These are phyloP conservation scores for Sylvilagus bachmani DNA, from an alignment of 2,113 vertebrate species.

Conservation along the genomic window DNA sequence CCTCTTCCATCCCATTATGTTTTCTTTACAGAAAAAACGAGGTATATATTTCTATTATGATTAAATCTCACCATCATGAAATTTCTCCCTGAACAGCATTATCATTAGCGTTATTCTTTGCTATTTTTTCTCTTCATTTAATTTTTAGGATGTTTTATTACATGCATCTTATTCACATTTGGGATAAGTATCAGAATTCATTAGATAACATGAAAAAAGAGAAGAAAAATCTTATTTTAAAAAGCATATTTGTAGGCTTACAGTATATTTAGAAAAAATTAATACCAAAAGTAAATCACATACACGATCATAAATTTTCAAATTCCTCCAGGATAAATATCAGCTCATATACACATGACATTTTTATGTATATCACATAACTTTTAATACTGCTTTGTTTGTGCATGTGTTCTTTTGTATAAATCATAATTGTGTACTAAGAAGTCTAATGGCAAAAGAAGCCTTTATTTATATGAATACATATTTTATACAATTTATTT, in stretches of 20 bases:
- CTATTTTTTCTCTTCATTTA: neutral
- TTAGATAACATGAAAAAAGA: neutral
- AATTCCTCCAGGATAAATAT: neutral
- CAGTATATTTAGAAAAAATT: neutral
- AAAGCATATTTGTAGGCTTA: neutral
- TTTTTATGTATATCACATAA: neutral
- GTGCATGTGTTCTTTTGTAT: neutral
- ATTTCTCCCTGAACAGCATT: too few relatives aligned
- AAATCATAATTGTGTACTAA: neutral
- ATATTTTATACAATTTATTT: too few relatives aligned
- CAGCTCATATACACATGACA: neutral
- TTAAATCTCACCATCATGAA: neutral
- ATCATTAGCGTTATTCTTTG: neutral
- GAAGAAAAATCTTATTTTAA: neutral
- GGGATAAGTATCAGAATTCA: neutral
- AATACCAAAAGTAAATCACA: slow-evolving; percentile 1
- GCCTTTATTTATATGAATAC: neutral
- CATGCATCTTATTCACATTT: neutral
- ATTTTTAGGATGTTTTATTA: neutral
- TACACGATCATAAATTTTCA: neutral
- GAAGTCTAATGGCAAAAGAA: neutral
- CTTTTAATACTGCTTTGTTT: neutral
- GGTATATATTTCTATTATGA: neutral
- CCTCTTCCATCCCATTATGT: neutral
- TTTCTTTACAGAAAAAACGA: neutral